These are phyloP conservation scores for Aulostomus chinensis DNA, from an alignment of 2,797 vertebrate species.

Conservation along the genomic window DNA sequence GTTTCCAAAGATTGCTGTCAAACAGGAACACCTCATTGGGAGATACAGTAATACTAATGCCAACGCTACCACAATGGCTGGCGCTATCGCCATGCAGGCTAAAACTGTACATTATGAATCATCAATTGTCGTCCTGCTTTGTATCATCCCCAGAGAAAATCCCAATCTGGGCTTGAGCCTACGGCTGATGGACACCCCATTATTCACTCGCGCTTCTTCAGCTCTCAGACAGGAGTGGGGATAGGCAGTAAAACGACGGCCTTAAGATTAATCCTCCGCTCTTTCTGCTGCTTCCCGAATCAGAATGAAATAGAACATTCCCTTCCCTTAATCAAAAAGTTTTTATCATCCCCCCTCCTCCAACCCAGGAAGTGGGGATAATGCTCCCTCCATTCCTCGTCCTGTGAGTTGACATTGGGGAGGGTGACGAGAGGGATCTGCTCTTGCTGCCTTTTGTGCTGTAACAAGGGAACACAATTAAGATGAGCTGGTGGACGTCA, in stretches of 20 bases:
- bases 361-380: conserved; percentile 67
- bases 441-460: conserved; percentile 70
- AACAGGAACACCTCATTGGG: conserved; percentile 50
- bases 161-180: conserved; percentile 80
- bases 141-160: conserved; percentile 85
- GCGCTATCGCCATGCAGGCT: conserved; percentile 69
- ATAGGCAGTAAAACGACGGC: conserved; percentile 81
- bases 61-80: conserved; percentile 68
- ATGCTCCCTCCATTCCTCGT: conserved; percentile 62
- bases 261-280: conserved; percentile 83
- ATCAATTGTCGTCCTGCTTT: conserved; percentile 82
- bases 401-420: conserved; percentile 66
- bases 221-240: conserved; percentile 73
- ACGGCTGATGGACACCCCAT: conserved; percentile 83
- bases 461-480: conserved; percentile 66
- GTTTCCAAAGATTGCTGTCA: conserved; percentile 69
- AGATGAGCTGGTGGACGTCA: conserved; percentile 54
- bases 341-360: conserved; percentile 70
- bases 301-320: conserved; percentile 80
- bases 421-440: conserved; percentile 66
- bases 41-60: conserved; percentile 71
- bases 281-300: conserved; percentile 72
- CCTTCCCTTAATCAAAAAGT: conserved; percentile 81
- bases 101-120: conserved; percentile 85
- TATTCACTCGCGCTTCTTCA: conserved; percentile 80